A percentile compares a stretch with the other conserved stretches of the same genome.
Evolutionary conservation across 2,797 vertebrate genomes (phyloP).

Genomic region (Rhabdomys pumilio): DNA sequence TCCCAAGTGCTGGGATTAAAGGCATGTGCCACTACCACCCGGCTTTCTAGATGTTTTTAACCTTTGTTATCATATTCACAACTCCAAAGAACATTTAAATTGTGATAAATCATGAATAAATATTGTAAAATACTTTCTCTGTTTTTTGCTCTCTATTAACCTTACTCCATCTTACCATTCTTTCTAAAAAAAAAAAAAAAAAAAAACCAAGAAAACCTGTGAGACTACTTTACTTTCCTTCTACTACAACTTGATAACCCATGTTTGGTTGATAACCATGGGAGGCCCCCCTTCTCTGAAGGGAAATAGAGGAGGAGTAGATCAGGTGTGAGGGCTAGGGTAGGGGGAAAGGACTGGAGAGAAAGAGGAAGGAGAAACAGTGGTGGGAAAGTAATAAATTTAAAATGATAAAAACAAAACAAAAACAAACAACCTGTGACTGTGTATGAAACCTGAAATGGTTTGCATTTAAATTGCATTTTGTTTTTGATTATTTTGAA

Average conservation of each 20-base stretch:
- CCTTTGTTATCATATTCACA: constrained; percentile 41
- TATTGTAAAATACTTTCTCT: background rate
- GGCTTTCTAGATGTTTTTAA: background rate
- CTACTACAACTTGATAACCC: background rate
- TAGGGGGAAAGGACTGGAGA: background rate
- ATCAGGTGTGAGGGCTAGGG: background rate
- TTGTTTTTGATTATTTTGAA: background rate
- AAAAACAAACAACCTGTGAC: background rate
- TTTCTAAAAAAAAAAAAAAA: constrained; percentile 23
- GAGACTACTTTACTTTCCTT: background rate
- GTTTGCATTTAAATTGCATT: background rate
- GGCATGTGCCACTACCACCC: too few species aligned
- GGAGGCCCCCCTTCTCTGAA: background rate
- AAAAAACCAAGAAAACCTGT: background rate
- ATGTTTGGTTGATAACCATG: background rate
- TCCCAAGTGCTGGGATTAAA: too few species aligned
- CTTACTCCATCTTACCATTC: constrained; percentile 49
- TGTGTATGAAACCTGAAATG: constrained; percentile 30
- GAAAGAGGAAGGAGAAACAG: background rate
- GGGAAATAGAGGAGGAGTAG: background rate
- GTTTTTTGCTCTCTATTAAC: constrained; percentile 25
- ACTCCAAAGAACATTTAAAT: constrained; percentile 28
- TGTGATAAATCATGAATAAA: constrained; percentile 66
- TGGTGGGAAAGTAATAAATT: background rate
- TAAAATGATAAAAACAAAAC: background rate